phyloP scores from a whole-genome alignment of 2,888 invertebrate genomes.

The Agapetus fuscipes region DNA sequence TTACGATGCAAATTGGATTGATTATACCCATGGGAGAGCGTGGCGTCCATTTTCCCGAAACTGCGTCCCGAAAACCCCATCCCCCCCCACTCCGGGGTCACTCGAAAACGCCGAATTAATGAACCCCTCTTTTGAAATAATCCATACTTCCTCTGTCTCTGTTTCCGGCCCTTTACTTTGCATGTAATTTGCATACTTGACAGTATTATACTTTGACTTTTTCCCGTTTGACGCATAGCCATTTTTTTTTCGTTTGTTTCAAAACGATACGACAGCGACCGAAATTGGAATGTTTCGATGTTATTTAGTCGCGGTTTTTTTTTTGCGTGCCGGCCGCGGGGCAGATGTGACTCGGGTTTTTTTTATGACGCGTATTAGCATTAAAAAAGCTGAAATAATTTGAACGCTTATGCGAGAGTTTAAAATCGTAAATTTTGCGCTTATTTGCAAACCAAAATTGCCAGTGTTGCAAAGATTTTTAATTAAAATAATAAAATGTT shows the following conservation, averaged over 20 bases:
- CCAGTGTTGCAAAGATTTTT: no score
- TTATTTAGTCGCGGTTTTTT: constrained; percentile 4
- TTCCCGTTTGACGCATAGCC: no score
- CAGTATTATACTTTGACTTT: constrained; percentile 16
- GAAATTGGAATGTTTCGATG: constrained; percentile 8
- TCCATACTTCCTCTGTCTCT: no score
- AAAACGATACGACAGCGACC: constrained; percentile 9
- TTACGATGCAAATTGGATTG: constrained; percentile 22
- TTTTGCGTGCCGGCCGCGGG: not conserved
- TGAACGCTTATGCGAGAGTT: not conserved
- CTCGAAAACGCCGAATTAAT: constrained; percentile 21
- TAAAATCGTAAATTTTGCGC: not conserved
- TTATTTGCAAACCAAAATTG: not conserved
- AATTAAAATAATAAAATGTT: no score
- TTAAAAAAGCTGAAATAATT: not conserved
- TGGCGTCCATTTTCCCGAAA: constrained; percentile 12
- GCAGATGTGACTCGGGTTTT: constrained; percentile 2
- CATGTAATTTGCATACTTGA: constrained; percentile 20
- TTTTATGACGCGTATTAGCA: constrained; percentile 3
- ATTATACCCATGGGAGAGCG: constrained; percentile 19
- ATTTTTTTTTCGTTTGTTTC: no score
- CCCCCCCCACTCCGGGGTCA: constrained; percentile 16
- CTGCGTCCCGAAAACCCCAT: constrained; percentile 1
- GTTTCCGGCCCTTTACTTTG: constrained; percentile 17
- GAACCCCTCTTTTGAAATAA: constrained; percentile 19